Percentiles rank a stretch among this genome's conserved stretches.
Conservation (phyloP, 2,113 vertebrate genomes). For the Nansenia antarctica region DNA sequence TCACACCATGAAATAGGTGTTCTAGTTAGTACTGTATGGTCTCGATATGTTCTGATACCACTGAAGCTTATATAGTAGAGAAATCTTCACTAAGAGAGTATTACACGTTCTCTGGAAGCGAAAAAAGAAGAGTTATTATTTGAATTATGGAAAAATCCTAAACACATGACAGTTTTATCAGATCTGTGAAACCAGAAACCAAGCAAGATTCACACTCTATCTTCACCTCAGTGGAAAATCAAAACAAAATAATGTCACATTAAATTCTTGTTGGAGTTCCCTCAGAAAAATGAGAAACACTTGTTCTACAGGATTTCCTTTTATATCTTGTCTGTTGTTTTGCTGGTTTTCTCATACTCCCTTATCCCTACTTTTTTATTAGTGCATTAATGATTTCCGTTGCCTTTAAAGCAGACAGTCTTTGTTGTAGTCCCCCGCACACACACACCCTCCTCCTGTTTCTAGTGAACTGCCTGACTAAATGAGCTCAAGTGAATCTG, state of each 20-base stretch:
- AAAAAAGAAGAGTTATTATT: background rate
- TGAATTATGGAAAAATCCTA: background rate
- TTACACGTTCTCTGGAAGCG: background rate
- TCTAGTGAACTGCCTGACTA: constrained; percentile 58
- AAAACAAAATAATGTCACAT: background rate
- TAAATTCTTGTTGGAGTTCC: constrained; percentile 7
- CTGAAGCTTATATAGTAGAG: constrained; percentile 7
- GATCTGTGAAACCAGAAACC: constrained; percentile 4
- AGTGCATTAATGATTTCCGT: constrained; percentile 52
- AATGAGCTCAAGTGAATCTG: constrained; percentile 50
- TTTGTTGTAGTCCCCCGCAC: constrained; percentile 28
- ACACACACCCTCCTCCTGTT: too few relatives aligned
- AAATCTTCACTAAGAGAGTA: constrained; percentile 20
- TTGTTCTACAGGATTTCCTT: constrained; percentile 3
- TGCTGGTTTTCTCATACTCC: background rate
- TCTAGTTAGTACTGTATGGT: background rate
- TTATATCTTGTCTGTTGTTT: constrained; percentile 10
- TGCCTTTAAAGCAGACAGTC: constrained; percentile 47
- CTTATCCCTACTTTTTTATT: constrained; percentile 5
- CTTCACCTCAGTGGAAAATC: background rate
- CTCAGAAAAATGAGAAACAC: constrained; percentile 10
- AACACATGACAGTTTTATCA: constrained; percentile 8
- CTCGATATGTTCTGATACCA: constrained; percentile 23
- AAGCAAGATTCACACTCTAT: background rate
- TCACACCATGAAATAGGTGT: background rate